Percentiles rank a stretch among this genome's conserved stretches.
phyloP scores from a whole-genome alignment of 2,113 vertebrate genomes.

The Phyllostomus discolor region DNA sequence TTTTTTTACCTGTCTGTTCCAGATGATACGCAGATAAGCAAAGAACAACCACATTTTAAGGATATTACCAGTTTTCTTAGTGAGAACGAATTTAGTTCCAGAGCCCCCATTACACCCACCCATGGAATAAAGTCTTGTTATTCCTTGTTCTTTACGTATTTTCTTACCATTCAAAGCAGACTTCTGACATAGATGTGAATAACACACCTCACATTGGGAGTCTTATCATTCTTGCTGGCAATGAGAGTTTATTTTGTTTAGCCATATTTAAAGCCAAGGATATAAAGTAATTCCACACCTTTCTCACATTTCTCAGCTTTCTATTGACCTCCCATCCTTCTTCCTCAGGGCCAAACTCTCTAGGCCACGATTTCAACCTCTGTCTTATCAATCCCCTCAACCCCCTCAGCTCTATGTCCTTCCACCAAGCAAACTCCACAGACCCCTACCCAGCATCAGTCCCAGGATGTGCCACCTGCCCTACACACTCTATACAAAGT shows the following conservation, averaged over 20 bases:
- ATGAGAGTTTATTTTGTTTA: not conserved
- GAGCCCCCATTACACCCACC: not conserved
- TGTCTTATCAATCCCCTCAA: not conserved
- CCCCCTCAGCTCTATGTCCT: not conserved
- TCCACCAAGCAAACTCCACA: not conserved
- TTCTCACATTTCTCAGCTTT: not conserved
- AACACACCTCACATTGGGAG: not conserved
- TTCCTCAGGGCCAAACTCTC: not conserved
- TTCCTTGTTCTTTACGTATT: not conserved
- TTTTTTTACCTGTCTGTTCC: not conserved
- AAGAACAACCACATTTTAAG: conserved; percentile 10
- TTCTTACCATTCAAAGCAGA: not conserved
- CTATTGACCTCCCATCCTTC: not conserved
- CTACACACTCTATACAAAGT: not conserved
- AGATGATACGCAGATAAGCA: not conserved
- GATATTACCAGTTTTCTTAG: not conserved
- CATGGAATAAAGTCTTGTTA: not conserved
- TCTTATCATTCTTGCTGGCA: not conserved
- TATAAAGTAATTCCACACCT: not conserved
- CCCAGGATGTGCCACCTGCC: not conserved
- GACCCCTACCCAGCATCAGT: too few species aligned
- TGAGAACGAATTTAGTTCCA: conserved; percentile 7
- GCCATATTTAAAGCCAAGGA: not conserved
- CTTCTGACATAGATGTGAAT: not conserved
- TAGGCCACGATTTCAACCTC: not conserved